Evolutionary conservation across 2,113 vertebrate species (phyloP), one percentile per base, ranked within the genome.

Genomic region (Notiomystis cincta): DNA sequence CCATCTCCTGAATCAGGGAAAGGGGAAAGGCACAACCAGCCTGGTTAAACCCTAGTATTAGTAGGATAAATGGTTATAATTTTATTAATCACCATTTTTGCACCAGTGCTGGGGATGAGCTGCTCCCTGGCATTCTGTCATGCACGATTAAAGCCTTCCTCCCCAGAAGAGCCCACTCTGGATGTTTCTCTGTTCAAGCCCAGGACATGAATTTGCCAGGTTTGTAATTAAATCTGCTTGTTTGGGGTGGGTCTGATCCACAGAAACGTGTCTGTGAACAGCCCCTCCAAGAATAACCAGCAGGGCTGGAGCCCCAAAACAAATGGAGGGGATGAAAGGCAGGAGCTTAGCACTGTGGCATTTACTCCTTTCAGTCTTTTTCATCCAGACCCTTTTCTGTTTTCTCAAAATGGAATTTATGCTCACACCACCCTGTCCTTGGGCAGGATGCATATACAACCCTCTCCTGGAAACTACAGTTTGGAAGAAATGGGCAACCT

Each of bases 81-180:
- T 95, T 71, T 54, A 95, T 91, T 95, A 84, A 96, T 95, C 94
- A 96, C 89, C 93, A 75, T 82, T 96, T 92, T 67, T 94, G 62
- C 65, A 45, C 12, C 0, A 0, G 22, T 60, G 56, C 89, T 48
- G 89, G 61, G 56, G 45, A 50, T 48, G 81, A 83, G 37, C 72
- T 31, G 64, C 83, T 97, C 89, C 72, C 72, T 44, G 64, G 77
- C 3, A 3, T 44, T 81, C 62, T 75, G 61, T 44, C 87, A 28
- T 0, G 0, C 82, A 47, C 12, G 4, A 81, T 73, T 77, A 77
- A 87, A 82, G 2, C 4, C n/a, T 76, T 64, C 77, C 53, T 90
- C 40, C 73, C 61, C 89, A 76, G n/a, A 94, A 57, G 50, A 85
- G 78, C 89, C 61, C 54, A 28, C 65, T 14, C 69, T 60, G 87